Base-by-base conservation (phyloP, 2,888 invertebrate species). In the Neuroscelio doddi region DNA sequence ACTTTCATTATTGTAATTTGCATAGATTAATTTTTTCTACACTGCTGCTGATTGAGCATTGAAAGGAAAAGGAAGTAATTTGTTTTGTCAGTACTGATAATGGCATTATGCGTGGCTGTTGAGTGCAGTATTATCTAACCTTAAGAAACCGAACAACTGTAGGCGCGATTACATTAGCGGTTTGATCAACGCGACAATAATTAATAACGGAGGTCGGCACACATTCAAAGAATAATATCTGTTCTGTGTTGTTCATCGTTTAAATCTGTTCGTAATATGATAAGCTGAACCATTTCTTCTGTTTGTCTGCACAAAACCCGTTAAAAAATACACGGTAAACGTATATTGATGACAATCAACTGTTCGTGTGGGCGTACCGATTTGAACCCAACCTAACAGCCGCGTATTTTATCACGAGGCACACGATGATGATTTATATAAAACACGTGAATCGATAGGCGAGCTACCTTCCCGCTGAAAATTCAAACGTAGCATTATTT, bases 91-190 rank as follows among this genome's bases (percentile, higher is more conserved):
- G 32, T 10, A 12, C 7, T 12, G 10, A 3, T 7, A n/a, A 12
- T 32, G 5, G 5, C 2, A 32, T 32, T 12, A 32, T 12, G 9
- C 2, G 32, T 32, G 32, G 7, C 10, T 10, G 12, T 7, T 3
- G 32, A 32, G 12, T 32, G 32, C 32, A 32, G 10, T 32, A 32
- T 32, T 32, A 32, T 10, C 32, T 32, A 32, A 32, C 10, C 32
- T 32, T 32, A 3, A 7, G 32, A 32, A 12, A 32, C 3, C 32
- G 32, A n/a, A 1, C 32, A 32, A 10, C 32, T 12, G 32, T 12
- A 10, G 12, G 12, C 9, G 32, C 32, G 32, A 32, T 32, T 32
- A 32, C 32, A 12, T 32, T 32, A 10, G 32, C 32, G 2, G 32
- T 32, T 32, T 32, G 12, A 32, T 32, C 32, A 12, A 12, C 32